Percentiles rank a stretch among this genome's conserved stretches.
Evolutionary conservation across 2,113 vertebrate species (phyloP).

Genomic region (Sclerurus mexicanus): DNA sequence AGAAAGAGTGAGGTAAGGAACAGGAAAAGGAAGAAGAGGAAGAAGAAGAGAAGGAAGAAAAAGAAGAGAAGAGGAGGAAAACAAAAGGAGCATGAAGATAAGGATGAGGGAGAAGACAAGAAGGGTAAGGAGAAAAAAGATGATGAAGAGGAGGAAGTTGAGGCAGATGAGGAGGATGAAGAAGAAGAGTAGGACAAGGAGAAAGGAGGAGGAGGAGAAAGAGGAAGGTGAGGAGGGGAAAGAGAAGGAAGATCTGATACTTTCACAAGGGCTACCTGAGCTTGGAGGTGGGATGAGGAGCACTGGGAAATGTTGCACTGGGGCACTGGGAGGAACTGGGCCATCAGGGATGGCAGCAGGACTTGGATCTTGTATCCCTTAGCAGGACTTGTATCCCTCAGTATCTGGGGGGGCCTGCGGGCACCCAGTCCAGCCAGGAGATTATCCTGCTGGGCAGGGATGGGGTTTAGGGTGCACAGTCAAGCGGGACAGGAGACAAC

Average conservation of each 20-base stretch:
- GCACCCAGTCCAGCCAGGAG: not conserved
- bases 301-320: not conserved
- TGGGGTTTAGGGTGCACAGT: rapidly evolving
- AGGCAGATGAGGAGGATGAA: not conserved
- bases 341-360: rapidly evolving
- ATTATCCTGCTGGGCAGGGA: not conserved
- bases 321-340: not conserved
- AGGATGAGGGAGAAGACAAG: not conserved
- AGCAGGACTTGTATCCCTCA: not conserved
- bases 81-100: not conserved
- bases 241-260: rapidly evolving
- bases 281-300: rapidly evolving
- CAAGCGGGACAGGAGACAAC: rapidly evolving
- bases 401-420: not conserved
- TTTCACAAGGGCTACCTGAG: not conserved
- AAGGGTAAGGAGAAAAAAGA: rapidly evolving
- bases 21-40: rapidly evolving
- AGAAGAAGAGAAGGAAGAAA: rapidly evolving
- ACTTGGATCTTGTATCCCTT: rapidly evolving
- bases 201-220: rapidly evolving
- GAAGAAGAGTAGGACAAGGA: not conserved
- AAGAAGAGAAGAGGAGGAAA: not conserved
- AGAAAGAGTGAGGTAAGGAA: not conserved
- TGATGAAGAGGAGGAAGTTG: not conserved
- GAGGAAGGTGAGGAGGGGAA: not conserved